phyloP scores from a whole-genome alignment of 1,140 invertebrate genomes.

The Ruditapes philippinarum region DNA sequence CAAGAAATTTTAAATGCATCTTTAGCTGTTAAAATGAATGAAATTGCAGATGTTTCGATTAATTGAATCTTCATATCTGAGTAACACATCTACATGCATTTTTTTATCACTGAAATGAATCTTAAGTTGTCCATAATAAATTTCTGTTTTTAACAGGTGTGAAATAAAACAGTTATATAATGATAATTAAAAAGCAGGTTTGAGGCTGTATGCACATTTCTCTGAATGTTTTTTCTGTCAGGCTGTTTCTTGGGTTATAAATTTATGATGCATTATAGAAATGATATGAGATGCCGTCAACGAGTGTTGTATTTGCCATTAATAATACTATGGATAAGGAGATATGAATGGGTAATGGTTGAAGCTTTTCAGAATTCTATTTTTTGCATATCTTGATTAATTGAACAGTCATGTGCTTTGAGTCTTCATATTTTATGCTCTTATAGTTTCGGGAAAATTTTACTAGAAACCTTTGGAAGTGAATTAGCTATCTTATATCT shows the following conservation, averaged over 20 bases:
- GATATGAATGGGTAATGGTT: background rate
- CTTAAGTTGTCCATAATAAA: background rate
- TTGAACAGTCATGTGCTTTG: background rate
- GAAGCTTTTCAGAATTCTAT: background rate
- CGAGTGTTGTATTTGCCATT: background rate
- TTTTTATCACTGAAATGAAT: background rate
- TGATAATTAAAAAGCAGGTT: background rate
- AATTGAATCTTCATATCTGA: background rate
- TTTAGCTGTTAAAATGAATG: background rate
- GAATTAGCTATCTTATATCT: too few species aligned
- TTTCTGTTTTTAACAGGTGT: background rate
- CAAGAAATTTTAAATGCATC: background rate
- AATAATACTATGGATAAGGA: background rate
- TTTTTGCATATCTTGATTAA: background rate
- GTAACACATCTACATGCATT: background rate
- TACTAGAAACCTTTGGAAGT: too few species aligned
- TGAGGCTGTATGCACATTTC: background rate
- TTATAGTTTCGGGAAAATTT: background rate
- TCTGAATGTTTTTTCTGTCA: background rate
- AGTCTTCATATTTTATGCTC: background rate
- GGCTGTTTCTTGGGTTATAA: background rate
- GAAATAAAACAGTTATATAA: conserved; percentile 1
- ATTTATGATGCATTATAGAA: conserved; percentile 6
- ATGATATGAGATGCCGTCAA: background rate
- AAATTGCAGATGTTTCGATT: background rate